Conservation (phyloP, 2,797 vertebrate genomes). For the Protosalanx chinensis region DNA sequence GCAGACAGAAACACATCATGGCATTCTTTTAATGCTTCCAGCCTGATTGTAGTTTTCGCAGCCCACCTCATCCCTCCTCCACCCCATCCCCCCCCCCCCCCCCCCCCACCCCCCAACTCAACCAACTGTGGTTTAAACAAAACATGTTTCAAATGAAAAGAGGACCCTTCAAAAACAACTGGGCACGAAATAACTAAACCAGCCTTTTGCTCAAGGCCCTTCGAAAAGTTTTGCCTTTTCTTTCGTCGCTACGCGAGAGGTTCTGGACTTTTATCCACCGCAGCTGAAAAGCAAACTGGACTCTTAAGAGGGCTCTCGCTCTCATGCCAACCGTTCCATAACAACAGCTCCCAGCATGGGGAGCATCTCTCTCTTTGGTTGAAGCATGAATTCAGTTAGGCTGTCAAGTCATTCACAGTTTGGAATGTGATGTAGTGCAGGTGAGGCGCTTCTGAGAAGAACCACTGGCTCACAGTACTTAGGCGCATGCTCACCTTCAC, state of each 20-base stretch:
- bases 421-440: not conserved
- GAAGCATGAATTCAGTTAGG: not conserved
- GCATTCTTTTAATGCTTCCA: not conserved
- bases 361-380: no score
- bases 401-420: not conserved
- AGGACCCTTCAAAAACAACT: constrained; percentile 61
- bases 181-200: constrained; percentile 59
- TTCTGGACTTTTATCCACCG: not conserved
- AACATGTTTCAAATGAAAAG: constrained; percentile 33
- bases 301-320: not conserved
- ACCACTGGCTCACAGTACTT: not conserved
- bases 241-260: not conserved
- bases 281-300: not conserved
- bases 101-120: constrained; percentile 17
- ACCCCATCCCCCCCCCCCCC: no score
- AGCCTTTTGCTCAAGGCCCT: constrained; percentile 42
- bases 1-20: constrained; percentile 64
- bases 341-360: not conserved
- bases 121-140: constrained; percentile 60
- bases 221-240: constrained; percentile 49
- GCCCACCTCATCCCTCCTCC: constrained; percentile 46
- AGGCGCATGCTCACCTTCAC: not conserved
- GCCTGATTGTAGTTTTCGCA: constrained; percentile 48
- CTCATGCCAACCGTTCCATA: not conserved
- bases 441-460: not conserved